Conservation (phyloP, 2,888 invertebrate genomes). For the Nemotelus pantherinus region DNA sequence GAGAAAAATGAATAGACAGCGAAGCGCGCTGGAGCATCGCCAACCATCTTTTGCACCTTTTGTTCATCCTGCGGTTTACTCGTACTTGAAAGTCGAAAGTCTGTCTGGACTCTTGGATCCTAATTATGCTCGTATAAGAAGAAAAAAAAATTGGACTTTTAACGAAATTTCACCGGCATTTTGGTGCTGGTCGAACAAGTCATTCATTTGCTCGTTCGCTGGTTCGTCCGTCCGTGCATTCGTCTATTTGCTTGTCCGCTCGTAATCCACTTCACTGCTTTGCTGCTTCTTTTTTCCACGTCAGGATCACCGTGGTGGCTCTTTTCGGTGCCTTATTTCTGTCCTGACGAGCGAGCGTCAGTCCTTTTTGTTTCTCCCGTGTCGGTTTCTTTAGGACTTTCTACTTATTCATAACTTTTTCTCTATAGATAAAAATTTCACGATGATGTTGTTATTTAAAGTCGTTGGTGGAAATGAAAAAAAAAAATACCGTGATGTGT, state of each 20-base stretch:
- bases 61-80: conserved; percentile 33
- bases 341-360: conserved; percentile 2
- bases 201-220: conserved; percentile 23
- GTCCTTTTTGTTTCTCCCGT: conserved; percentile 18
- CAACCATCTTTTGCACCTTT: conserved; percentile 13
- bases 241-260: conserved; percentile 5
- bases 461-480: background rate
- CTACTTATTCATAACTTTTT: conserved; percentile 37
- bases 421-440: conserved; percentile 29
- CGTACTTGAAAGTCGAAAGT: conserved; percentile 30
- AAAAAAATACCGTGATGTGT: conserved; percentile 19
- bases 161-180: conserved; percentile 21
- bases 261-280: conserved; percentile 20
- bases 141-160: conserved; percentile 18
- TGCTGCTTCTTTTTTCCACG: conserved; percentile 8
- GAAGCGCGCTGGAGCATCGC: background rate
- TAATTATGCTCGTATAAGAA: conserved; percentile 41
- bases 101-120: conserved; percentile 26
- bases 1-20: background rate
- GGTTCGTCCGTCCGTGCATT: background rate
- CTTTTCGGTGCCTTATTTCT: conserved; percentile 19
- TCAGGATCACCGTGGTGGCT: background rate
- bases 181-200: background rate
- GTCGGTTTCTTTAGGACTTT: conserved; percentile 38
- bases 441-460: conserved; percentile 11